These are phyloP conservation scores for Umimayanthus chanpuru DNA, from an alignment of 92 coral and sea anemone genomes.

Conservation along the genomic window DNA sequence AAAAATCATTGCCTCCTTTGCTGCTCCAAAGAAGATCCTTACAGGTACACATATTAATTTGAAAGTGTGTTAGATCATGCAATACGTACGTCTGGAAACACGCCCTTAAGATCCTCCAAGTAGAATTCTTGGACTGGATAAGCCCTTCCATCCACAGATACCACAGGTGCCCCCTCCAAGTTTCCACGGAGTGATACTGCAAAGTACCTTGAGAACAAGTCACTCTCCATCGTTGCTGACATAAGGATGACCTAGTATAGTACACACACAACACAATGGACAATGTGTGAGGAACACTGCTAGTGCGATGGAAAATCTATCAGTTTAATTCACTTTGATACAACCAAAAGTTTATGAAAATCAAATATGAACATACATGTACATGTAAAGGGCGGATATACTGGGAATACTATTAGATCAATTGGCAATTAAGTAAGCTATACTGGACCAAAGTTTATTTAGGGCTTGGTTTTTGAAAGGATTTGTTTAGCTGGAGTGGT, in stretches of 20 bases:
- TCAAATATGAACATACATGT: no score
- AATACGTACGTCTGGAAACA: conserved; percentile 32
- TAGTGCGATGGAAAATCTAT: no score
- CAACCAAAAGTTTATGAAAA: no score
- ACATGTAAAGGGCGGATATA: no score
- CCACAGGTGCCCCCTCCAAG: conserved; percentile 96
- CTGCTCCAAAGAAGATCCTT: no score
- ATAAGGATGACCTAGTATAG: conserved; percentile 74
- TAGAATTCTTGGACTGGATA: conserved; percentile 83
- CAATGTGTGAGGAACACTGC: background rate
- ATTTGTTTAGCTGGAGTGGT: no score
- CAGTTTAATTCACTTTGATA: no score
- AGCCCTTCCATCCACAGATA: conserved; percentile 85
- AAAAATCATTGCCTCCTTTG: no score
- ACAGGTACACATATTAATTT: background rate
- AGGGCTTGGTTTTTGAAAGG: no score
- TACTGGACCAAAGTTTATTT: no score
- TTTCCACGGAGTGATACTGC: conserved; percentile 88
- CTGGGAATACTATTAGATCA: no score
- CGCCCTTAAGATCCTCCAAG: conserved; percentile 64
- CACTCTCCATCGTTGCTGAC: conserved; percentile 98
- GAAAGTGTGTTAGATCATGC: background rate
- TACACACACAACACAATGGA: background rate
- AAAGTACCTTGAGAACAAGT: conserved; percentile 92
- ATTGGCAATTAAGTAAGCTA: no score